Base-by-base conservation (phyloP, 2,888 invertebrate species). In the Luperina nickerlii region DNA sequence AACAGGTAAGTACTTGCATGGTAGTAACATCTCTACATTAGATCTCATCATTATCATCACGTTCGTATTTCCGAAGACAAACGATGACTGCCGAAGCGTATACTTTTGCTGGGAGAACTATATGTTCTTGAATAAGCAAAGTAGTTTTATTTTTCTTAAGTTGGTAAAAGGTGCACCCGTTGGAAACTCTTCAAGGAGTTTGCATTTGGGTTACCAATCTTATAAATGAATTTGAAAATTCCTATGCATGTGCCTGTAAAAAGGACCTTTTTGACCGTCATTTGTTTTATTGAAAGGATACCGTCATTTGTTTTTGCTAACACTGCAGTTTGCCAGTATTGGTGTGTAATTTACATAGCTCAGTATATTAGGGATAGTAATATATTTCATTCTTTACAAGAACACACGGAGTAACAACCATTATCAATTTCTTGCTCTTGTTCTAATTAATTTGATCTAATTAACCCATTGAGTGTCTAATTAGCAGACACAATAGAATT, bases 271-370 rank as follows among this genome's bases (percentile, higher is more conserved):
- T 45, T 15, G 69, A 69, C 54, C 69, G 42, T 54, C 67, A n/a
- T 68, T 42, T 74, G 27, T 27, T 69, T 68, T 42, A 27, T 54
- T 74, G 24, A 57, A 42, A 27, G 69, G 6, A 15, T 57, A 45
- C 42, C 42, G 57, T 75, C 27, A 57, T 75, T 75, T 57, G 24
- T 68, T 74, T 51, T 24, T n/a, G 45, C 11, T 48, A 27, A 69
- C 24, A 20, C 62, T 62, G 32, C 32, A 63, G 51, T 65, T 11
- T 65, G 45, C 24, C 9, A 24, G 32, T 54, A 20, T 67, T 27
- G 20, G 11, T 9, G 51, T 38, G 18, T 38, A 51, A 18, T 51
- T 65, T 51, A 32, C 38, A 42, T 57, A n/a, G 7, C 1, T 42
- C 38, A 24, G 45, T 60, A 27, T 60, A 27, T 2, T 27, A 60